Evolutionary conservation across 2,888 invertebrate species (phyloP), one percentile per base, ranked within the genome.

Genomic region (Microplitis deprimator): DNA sequence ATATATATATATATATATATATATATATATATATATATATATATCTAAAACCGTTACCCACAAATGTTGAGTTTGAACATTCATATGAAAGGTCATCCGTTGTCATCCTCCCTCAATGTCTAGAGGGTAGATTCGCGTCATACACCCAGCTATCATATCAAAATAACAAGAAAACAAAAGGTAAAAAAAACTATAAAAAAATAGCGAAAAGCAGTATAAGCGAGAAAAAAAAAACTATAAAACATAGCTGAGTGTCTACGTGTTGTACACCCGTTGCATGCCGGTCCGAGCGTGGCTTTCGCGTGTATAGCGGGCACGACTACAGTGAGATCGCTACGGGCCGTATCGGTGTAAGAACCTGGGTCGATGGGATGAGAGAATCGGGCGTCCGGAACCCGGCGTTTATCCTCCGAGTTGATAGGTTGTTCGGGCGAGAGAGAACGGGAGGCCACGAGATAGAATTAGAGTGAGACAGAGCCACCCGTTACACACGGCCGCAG

Each of bases 401-500:
- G 89, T 89, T 88, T 86, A 89, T 85, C 89, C 86, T 85, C 89
- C 88, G 89, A 89, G 89, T 89, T 87, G 87, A 87, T 87, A 87
- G 87, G 86, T 87, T 87, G 87, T 86, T 89, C 85, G 85, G 84
- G 84, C 80, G 83, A 87, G 84, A 85, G 86, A 84, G 83, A 84
- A 81, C 82, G 85, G 80, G 77, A 80, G 83, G 82, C 82, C 82
- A 83, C 83, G 86, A 87, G 87, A 87, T 89, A 89, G 89, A 89
- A 89, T 89, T 89, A 88, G 88, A 89, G 81, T 75, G 85, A 85
- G 89, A 89, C 75, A 80, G 83, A 80, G 73, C 76, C 73, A 76
- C 79, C 81, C 81, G 83, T 83, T 83, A 82, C 82, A 83, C 82
- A 80, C 82, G 82, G 79, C 78, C 76, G 75, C 29, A 70, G 39